These are phyloP conservation scores for Diloba caeruleocephala DNA, from an alignment of 2,888 invertebrate genomes.

Conservation along the genomic window DNA sequence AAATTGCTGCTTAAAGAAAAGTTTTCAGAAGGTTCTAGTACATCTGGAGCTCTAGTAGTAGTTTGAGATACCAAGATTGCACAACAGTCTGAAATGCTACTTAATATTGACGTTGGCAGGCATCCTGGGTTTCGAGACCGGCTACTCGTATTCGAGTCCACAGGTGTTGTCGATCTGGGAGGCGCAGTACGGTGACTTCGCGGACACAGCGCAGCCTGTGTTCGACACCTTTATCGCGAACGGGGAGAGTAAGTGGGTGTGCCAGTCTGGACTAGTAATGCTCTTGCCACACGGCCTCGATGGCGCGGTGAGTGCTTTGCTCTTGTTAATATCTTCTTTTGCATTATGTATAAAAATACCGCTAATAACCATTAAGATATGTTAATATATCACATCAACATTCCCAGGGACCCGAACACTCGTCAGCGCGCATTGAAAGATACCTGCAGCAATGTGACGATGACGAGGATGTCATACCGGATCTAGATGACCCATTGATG, in stretches of 20 bases:
- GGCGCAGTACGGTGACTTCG: slow-evolving; percentile 96
- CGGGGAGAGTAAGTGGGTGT: slow-evolving; percentile 95
- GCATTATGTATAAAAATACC: too few relatives aligned
- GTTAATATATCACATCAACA: too few relatives aligned
- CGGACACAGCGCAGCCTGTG: slow-evolving; percentile 91
- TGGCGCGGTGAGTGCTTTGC: slow-evolving; percentile 86
- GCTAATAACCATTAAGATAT: too few relatives aligned
- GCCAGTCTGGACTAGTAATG: slow-evolving; percentile 94
- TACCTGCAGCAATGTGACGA: slow-evolving; percentile 90
- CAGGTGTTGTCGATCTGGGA: slow-evolving; percentile 94
- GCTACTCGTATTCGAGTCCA: slow-evolving; percentile 94
- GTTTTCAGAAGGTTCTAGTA: too few relatives aligned
- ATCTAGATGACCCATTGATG: slow-evolving; percentile 88
- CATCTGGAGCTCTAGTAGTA: too few relatives aligned
- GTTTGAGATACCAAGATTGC: too few relatives aligned
- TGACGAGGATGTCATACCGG: slow-evolving; percentile 90
- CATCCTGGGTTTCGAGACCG: slow-evolving; percentile 93
- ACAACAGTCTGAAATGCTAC: too few relatives aligned
- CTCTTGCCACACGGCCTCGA: slow-evolving; percentile 95
- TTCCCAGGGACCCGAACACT: slow-evolving; percentile 91
- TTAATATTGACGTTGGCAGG: slow-evolving; percentile 54
- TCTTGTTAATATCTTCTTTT: background rate
- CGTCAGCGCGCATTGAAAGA: slow-evolving; percentile 91
- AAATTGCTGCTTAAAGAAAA: too few relatives aligned
- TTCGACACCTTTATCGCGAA: slow-evolving; percentile 90